Evolutionary conservation across 2,888 invertebrate genomes (phyloP).

Genomic region (Limnephilus auricula): DNA sequence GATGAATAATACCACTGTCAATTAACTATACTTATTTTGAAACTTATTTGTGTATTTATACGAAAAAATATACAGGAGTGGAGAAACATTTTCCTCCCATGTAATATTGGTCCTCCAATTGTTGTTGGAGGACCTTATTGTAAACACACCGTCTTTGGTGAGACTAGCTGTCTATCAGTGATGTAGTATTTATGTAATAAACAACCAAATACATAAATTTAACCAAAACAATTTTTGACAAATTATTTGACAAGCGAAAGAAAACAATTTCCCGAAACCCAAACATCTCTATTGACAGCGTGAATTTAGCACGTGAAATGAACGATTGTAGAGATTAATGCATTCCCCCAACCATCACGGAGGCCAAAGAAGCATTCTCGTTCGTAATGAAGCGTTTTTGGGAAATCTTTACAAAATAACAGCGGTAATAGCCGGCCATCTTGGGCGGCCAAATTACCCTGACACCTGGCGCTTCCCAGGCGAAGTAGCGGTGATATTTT

Average conservation of each 20-base stretch:
- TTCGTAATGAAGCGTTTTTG: slow-evolving; percentile 59
- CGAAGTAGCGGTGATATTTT: slow-evolving; percentile 47
- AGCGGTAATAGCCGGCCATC: slow-evolving; percentile 44
- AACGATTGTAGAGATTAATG: slow-evolving; percentile 27
- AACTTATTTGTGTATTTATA: no score
- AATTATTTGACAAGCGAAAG: not conserved
- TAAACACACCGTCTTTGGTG: no score
- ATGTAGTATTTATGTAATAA: not conserved
- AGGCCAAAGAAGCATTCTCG: slow-evolving; percentile 11
- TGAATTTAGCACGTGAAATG: not conserved
- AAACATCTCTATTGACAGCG: not conserved
- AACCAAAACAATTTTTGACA: not conserved
- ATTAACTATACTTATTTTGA: no score
- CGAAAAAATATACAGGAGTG: no score
- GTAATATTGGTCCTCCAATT: no score
- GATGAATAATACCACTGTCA: no score
- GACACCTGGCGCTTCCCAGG: slow-evolving; percentile 63
- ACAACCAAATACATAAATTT: no score
- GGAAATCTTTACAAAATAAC: slow-evolving; percentile 65
- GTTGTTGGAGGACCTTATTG: no score
- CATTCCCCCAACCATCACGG: slow-evolving; percentile 43
- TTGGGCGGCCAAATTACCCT: slow-evolving; percentile 62
- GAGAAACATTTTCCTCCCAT: no score
- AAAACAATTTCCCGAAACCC: not conserved
- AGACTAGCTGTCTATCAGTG: not conserved